Conservation (phyloP, 2,113 vertebrate genomes). For the Bujurquina vittata region DNA sequence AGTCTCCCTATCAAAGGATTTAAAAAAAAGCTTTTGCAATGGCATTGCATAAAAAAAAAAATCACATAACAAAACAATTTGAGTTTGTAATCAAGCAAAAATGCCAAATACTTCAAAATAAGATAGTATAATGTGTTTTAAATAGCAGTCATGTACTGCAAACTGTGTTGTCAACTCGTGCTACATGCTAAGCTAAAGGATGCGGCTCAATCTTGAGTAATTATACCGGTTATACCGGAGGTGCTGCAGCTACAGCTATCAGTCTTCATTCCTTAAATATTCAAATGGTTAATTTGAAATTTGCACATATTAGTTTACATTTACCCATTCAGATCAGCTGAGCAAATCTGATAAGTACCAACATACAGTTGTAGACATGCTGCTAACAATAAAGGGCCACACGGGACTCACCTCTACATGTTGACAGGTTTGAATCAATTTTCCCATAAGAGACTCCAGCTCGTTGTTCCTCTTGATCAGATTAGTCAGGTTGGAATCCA, state of each 20-base stretch:
- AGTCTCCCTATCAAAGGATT: not conserved
- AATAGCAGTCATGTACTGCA: not conserved
- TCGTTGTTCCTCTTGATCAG: slow-evolving; percentile 96
- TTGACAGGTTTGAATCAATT: slow-evolving; percentile 95
- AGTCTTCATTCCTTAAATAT: not conserved
- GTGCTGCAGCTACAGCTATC: not conserved
- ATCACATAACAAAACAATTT: not conserved
- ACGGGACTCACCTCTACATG: slow-evolving; percentile 91
- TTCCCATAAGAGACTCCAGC: slow-evolving; percentile 93
- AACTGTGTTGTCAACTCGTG: not conserved
- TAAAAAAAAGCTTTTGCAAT: not conserved
- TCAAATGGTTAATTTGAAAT: not conserved
- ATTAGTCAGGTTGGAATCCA: slow-evolving; percentile 92
- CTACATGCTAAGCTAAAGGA: slow-evolving; percentile 29
- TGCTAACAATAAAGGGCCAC: not conserved
- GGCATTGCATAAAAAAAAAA: not conserved
- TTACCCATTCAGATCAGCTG: not conserved
- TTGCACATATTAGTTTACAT: no score
- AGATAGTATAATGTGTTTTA: not conserved
- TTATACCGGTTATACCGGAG: not conserved
- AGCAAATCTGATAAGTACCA: not conserved
- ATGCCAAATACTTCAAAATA: not conserved
- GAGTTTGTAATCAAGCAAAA: not conserved
- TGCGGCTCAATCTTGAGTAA: not conserved
- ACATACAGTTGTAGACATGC: not conserved